A percentile compares a stretch with the other conserved stretches of the same genome.
Evolutionary conservation across 2,888 invertebrate species (phyloP).

Genomic region (Meiosimyza platycephala): DNA sequence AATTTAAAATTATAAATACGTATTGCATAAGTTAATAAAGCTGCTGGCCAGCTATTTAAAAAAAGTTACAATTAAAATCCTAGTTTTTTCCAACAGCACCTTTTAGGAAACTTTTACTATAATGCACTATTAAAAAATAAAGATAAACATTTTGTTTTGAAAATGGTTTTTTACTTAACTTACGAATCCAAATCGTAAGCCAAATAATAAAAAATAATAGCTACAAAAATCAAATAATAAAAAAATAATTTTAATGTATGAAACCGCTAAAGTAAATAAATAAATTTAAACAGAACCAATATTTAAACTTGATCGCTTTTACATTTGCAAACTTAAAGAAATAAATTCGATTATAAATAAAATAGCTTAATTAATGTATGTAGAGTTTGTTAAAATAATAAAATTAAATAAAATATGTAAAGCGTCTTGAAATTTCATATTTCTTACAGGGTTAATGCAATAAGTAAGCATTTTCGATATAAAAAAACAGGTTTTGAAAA

Average conservation of each 20-base stretch:
- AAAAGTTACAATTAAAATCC: conserved; percentile 4
- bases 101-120: conserved; percentile 16
- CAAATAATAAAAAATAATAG: conserved; percentile 5
- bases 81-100: conserved; percentile 15
- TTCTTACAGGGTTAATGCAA: no score
- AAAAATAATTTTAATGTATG: background rate
- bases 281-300: conserved; percentile 31
- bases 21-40: conserved; percentile 2
- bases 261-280: conserved; percentile 2
- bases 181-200: no score
- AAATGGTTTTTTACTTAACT: background rate
- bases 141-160: conserved; percentile 17
- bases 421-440: no score
- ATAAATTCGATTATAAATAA: no score
- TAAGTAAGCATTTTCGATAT: no score
- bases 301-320: conserved; percentile 27
- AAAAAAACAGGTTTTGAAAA: no score
- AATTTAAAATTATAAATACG: no score
- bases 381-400: no score
- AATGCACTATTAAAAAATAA: conserved; percentile 3
- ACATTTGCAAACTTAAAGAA: conserved; percentile 3
- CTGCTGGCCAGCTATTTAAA: conserved; percentile 31
- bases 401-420: no score
- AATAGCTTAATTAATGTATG: no score
- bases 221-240: conserved; percentile 6